Conservation (phyloP, 2,888 invertebrate species). For the Pseudanteris insignis region DNA sequence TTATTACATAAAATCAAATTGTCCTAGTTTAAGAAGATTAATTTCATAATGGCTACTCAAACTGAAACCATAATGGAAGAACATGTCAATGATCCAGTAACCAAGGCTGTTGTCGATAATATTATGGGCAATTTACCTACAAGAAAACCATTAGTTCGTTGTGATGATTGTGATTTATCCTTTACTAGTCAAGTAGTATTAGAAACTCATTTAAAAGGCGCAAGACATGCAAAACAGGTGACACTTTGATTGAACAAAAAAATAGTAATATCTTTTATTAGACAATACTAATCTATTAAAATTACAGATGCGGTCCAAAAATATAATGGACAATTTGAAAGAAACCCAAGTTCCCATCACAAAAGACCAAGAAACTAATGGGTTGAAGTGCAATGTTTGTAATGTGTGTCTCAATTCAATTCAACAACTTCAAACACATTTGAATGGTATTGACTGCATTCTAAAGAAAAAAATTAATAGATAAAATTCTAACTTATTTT, state of each 20-base stretch:
- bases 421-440: conserved; percentile 67
- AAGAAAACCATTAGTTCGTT: conserved; percentile 64
- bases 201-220: conserved; percentile 66
- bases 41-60: conserved; percentile 32
- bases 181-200: conserved; percentile 67
- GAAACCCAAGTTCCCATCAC: conserved; percentile 62
- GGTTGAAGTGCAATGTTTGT: conserved; percentile 66
- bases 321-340: conserved; percentile 62
- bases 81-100: conserved; percentile 64
- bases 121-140: conserved; percentile 67
- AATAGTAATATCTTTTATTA: too few relatives aligned
- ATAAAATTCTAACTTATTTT: too few relatives aligned
- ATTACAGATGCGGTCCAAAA: conserved; percentile 61
- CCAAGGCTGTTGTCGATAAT: conserved; percentile 67
- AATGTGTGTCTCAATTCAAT: conserved; percentile 67
- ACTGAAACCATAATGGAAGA: conserved; percentile 40
- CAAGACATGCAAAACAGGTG: conserved; percentile 64
- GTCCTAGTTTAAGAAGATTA: conserved; percentile 8
- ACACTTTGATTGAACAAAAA: too few relatives aligned
- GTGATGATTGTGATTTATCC: conserved; percentile 66
- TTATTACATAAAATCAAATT: conserved; percentile 4
- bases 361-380: conserved; percentile 62
- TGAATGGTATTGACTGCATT: conserved; percentile 61
- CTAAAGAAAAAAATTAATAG: too few relatives aligned
- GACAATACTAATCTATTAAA: too few relatives aligned